A percentile compares a stretch with the other conserved stretches of the same genome.
Conservation (phyloP, 2,888 invertebrate genomes). For the Cataglyphis livida region DNA sequence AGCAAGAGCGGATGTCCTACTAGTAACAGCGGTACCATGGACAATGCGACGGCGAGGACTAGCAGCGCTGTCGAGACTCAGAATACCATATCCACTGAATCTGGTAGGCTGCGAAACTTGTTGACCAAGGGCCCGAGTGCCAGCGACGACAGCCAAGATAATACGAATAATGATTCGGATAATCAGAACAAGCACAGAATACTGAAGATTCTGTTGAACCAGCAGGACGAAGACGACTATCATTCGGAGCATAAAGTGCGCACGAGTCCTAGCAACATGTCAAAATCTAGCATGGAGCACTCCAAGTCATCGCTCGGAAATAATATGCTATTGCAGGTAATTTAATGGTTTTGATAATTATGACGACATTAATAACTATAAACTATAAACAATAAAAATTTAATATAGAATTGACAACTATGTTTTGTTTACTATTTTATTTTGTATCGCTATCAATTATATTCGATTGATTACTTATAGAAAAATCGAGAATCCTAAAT, state of each 20-base stretch:
- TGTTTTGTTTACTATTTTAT: neutral
- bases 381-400: neutral
- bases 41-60: conserved; percentile 53
- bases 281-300: conserved; percentile 82
- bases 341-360: conserved; percentile 14
- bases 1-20: conserved; percentile 60
- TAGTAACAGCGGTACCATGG: conserved; percentile 55
- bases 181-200: conserved; percentile 87
- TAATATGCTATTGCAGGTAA: conserved; percentile 90
- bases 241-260: conserved; percentile 86
- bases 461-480: too few relatives aligned
- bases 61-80: conserved; percentile 64
- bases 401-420: neutral
- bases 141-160: conserved; percentile 79
- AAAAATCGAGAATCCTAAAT: neutral
- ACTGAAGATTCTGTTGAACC: conserved; percentile 89
- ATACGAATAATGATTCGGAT: conserved; percentile 74
- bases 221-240: conserved; percentile 89
- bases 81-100: conserved; percentile 81
- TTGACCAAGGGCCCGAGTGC: conserved; percentile 84
- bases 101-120: conserved; percentile 87
- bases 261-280: conserved; percentile 80
- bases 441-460: too few relatives aligned
- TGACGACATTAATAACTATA: neutral
- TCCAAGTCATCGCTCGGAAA: conserved; percentile 86